These are phyloP conservation scores for Elachura formosa DNA, from an alignment of 2,113 vertebrate species.

Conservation along the genomic window DNA sequence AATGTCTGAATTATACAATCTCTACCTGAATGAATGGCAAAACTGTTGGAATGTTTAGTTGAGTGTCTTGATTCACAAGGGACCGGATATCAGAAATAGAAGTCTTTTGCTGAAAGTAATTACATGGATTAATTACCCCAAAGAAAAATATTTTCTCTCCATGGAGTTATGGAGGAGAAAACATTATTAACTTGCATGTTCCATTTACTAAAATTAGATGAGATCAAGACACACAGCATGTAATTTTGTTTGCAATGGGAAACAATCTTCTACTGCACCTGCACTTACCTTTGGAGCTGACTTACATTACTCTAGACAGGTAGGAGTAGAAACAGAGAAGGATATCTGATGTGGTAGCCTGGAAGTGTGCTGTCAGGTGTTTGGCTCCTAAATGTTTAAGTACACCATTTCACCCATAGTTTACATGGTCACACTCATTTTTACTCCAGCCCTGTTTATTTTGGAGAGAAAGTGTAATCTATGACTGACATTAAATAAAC, in stretches of 20 bases:
- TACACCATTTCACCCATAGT: background rate
- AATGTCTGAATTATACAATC: background rate
- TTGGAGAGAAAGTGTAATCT: background rate
- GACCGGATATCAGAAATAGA: background rate
- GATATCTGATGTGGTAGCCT: background rate
- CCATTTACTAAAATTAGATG: background rate
- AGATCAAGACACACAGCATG: background rate
- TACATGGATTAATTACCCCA: background rate
- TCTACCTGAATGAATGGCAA: background rate
- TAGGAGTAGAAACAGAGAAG: background rate
- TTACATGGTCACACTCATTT: background rate
- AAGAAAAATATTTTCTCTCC: background rate
- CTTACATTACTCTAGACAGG: background rate
- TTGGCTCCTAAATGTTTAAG: background rate
- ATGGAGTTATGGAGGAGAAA: background rate
- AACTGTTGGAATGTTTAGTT: background rate
- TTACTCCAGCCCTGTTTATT: background rate
- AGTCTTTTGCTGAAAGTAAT: background rate
- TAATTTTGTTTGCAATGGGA: background rate
- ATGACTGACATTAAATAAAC: background rate
- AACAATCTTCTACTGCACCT: background rate
- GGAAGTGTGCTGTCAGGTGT: background rate
- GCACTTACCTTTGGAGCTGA: background rate
- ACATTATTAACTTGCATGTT: background rate
- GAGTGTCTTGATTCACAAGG: background rate